phyloP scores from a whole-genome alignment of 2,797 vertebrate species.

The Taeniopygia guttata region DNA sequence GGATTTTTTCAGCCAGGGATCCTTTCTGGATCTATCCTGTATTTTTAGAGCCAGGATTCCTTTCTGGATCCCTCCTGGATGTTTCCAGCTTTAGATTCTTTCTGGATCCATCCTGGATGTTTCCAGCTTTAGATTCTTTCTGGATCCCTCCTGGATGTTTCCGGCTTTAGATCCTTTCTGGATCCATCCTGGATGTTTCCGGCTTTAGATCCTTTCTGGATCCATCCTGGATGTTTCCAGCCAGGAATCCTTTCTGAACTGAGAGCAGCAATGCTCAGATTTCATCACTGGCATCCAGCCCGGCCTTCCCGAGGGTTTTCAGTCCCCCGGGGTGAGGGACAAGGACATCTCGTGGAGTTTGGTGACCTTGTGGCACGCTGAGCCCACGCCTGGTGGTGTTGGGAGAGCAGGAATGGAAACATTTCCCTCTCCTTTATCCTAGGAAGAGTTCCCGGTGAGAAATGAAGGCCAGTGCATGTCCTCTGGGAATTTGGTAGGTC shows the following conservation, averaged over 20 bases:
- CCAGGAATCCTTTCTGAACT: neutral
- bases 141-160: no score
- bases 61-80: neutral
- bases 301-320: neutral
- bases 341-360: neutral
- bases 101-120: no score
- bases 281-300: rapidly evolving
- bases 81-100: no score
- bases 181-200: no score
- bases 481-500: neutral
- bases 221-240: neutral
- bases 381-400: rapidly evolving
- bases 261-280: neutral
- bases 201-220: no score
- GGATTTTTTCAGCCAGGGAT: rapidly evolving
- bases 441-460: constrained; percentile 21
- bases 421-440: neutral
- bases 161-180: no score
- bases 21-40: no score
- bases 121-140: rapidly evolving
- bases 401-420: neutral
- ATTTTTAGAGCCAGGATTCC: neutral
- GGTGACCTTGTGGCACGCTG: rapidly evolving
- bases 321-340: rapidly evolving
- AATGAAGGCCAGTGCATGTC: neutral